Base-by-base conservation (phyloP, 1,140 invertebrate species). In the Pogonus chalceus region DNA sequence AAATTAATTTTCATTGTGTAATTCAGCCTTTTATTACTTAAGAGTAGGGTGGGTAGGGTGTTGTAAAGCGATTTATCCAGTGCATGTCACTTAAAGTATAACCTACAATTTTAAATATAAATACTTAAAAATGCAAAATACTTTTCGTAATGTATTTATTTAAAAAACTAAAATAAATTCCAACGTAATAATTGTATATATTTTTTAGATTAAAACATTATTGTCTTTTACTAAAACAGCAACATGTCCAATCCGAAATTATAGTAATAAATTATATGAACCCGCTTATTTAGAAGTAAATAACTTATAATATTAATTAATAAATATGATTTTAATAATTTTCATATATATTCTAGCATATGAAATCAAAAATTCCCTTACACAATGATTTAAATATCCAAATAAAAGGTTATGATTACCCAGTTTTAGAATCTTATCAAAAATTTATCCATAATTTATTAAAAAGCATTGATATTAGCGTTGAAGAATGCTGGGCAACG, bases 331-430 rank as follows among this genome's bases (percentile, higher is more conserved):
- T 67, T 66, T 67, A 53, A 56, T 52, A 52, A 58, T 23, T 60
- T 35, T 3, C 14, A 55, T 1, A 20, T 55, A 58, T 9, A 3
- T 70, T 73, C 56, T 64, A 86, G 83, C 69, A 72, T 46, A 70
- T 79, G 61, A 79, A 83, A 67, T 74, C 81, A 0, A 79, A 83
- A 64, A 74, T 81, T 56, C 87, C 88, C 20, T 65, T 83, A n/a
- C 85, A 87, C 72, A 78, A 84, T 35, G 70, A 71, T 20, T 62
- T 94, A 16, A 88, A 90, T 70, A 73, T 95, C 26, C 82, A 87
- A 73, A 70, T 94, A 21, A 87, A 79, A 62, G 83, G 89, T 2
- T 91, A 92, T 64, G 84, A 90, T 66, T 95, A 79, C 72, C 77
- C 86, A 10, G 62, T 88, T 9, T 65, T 95, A 39, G 90, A 95